phyloP scores from a whole-genome alignment of 2,888 invertebrate species.

The Mystacides longicornis region DNA sequence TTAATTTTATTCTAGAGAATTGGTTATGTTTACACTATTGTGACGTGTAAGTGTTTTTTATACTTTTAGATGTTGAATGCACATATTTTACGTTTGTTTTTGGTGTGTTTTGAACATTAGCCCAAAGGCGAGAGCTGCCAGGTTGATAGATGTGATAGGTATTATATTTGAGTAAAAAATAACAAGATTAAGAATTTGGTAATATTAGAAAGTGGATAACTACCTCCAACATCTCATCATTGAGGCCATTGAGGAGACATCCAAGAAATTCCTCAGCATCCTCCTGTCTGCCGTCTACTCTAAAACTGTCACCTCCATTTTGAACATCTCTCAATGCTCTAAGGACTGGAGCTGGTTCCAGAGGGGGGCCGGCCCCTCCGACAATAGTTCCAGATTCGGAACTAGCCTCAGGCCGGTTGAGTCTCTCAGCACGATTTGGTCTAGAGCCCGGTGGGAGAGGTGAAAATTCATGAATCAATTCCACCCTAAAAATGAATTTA shows the following conservation, averaged over 20 bases:
- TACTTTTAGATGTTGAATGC: too few relatives aligned
- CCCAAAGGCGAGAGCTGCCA: too few relatives aligned
- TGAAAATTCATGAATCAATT: slow-evolving; percentile 73
- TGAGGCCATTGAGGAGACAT: slow-evolving; percentile 85
- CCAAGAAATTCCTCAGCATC: slow-evolving; percentile 97
- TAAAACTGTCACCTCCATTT: slow-evolving; percentile 50
- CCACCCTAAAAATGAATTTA: slow-evolving; percentile 48
- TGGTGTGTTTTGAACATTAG: too few relatives aligned
- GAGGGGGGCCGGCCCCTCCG: slow-evolving; percentile 67
- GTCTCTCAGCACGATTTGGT: slow-evolving; percentile 40
- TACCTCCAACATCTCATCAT: slow-evolving; percentile 95
- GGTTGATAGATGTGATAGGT: too few relatives aligned
- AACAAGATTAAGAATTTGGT: too few relatives aligned
- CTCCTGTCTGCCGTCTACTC: slow-evolving; percentile 86
- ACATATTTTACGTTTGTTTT: too few relatives aligned
- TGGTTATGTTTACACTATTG: too few relatives aligned
- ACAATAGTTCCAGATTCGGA: slow-evolving; percentile 38
- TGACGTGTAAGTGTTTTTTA: too few relatives aligned
- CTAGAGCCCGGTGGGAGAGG: slow-evolving; percentile 52
- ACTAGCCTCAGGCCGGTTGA: slow-evolving; percentile 34
- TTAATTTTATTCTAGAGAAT: too few relatives aligned
- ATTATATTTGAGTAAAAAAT: too few relatives aligned
- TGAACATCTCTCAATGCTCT: slow-evolving; percentile 65
- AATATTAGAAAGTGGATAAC: too few relatives aligned
- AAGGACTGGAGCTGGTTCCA: slow-evolving; percentile 84